A percentile compares a stretch with the other conserved stretches of the same genome.
Evolutionary conservation across 2,888 invertebrate species (phyloP).

Genomic region (Gibbula magus): DNA sequence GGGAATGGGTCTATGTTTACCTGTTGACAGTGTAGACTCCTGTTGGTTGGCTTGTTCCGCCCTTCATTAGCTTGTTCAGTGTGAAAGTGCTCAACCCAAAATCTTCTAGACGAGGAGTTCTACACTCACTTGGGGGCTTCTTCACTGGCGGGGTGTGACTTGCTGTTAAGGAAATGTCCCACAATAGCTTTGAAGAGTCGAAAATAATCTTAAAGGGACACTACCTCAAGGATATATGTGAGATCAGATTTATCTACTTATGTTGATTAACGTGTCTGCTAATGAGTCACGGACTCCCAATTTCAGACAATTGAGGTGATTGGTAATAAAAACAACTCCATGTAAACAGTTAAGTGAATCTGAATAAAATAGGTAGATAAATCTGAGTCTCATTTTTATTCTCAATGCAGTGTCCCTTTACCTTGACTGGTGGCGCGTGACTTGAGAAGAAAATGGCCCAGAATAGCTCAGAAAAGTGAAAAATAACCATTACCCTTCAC

Average conservation of each 20-base stretch:
- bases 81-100: constrained; percentile 35
- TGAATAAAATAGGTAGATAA: neutral
- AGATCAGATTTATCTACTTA: too few species aligned
- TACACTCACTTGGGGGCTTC: neutral
- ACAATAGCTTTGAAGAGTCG: neutral
- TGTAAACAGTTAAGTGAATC: neutral
- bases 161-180: neutral
- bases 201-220: neutral
- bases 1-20: too few species aligned
- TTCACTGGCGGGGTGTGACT: neutral
- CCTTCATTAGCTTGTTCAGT: constrained; percentile 20
- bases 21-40: too few species aligned
- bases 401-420: too few species aligned
- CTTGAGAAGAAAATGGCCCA: too few species aligned
- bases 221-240: neutral
- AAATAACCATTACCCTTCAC: too few species aligned
- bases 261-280: too few species aligned
- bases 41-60: neutral
- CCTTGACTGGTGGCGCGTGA: neutral
- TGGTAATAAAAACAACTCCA: too few species aligned
- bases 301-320: too few species aligned
- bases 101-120: constrained; percentile 34
- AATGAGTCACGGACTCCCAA: too few species aligned
- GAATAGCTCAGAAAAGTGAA: too few species aligned
- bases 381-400: too few species aligned